A percentile compares a stretch with the other conserved stretches of the same genome.
These are phyloP conservation scores for Entomyzon cyanotis DNA, from an alignment of 2,113 vertebrate species.

Conservation along the genomic window DNA sequence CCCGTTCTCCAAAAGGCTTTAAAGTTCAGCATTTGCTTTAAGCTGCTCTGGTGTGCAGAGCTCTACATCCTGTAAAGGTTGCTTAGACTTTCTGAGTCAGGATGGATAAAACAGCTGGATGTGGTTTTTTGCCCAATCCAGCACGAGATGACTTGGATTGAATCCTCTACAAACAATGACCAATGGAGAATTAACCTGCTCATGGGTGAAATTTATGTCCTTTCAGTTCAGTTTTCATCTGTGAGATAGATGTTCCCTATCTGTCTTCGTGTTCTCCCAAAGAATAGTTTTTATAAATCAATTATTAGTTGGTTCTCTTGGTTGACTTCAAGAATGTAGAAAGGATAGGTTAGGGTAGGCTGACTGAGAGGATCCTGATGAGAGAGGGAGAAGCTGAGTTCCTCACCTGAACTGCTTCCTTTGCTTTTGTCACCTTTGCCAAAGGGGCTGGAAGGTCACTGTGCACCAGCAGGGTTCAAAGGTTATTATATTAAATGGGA, in stretches of 20 bases:
- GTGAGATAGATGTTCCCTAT: background rate
- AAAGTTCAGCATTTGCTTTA: background rate
- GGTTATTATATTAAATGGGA: background rate
- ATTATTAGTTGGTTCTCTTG: background rate
- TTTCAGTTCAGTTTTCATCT: background rate
- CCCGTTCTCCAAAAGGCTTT: background rate
- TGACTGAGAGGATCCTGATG: background rate
- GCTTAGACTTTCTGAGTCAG: background rate
- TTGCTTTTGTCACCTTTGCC: constrained; percentile 25
- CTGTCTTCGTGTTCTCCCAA: background rate
- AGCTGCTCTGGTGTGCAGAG: background rate
- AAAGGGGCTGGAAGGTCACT: background rate
- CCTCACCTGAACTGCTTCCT: background rate
- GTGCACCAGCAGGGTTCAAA: background rate
- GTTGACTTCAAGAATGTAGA: background rate
- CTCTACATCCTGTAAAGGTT: background rate
- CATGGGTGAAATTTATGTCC: background rate
- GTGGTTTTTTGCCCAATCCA: background rate
- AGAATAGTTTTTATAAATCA: background rate
- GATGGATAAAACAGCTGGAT: background rate
- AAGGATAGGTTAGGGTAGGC: background rate
- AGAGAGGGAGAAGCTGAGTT: background rate
- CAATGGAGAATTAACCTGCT: background rate
- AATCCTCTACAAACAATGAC: background rate
- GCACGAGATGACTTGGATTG: background rate